phyloP scores from a whole-genome alignment of 2,113 vertebrate genomes.

The Amia ocellicauda region DNA sequence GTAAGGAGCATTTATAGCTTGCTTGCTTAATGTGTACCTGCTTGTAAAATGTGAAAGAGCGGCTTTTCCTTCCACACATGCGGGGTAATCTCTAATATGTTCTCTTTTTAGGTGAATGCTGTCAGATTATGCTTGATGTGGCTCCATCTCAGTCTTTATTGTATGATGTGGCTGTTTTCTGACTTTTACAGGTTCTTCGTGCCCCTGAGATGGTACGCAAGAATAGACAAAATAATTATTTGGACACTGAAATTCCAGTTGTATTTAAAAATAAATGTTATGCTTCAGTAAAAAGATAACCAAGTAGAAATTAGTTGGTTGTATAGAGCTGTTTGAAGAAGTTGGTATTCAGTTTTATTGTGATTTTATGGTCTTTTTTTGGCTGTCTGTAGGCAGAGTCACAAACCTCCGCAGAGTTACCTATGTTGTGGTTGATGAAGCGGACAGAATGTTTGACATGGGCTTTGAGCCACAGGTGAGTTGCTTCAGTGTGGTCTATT shows the following conservation, averaged over 20 bases:
- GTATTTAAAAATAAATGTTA: constrained; percentile 7
- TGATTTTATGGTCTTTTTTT: constrained; percentile 25
- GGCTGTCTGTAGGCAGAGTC: constrained; percentile 78
- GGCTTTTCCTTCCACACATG: constrained; percentile 92
- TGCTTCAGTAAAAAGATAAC: constrained; percentile 7
- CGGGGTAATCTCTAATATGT: constrained; percentile 99
- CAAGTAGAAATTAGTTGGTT: constrained; percentile 14
- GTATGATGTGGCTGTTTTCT: constrained; percentile 97
- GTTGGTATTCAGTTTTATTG: neutral
- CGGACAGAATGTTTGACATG: constrained; percentile 99
- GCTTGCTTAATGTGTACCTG: no score
- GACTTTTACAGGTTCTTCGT: constrained; percentile 95
- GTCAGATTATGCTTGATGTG: constrained; percentile 92
- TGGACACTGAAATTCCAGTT: constrained; percentile 7
- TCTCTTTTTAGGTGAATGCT: constrained; percentile 93
- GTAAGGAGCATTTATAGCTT: no score
- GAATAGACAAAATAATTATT: constrained; percentile 57
- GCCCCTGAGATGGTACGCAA: constrained; percentile 94
- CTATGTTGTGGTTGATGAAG: constrained; percentile 94
- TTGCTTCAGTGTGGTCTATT: neutral
- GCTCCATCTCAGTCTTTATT: constrained; percentile 91
- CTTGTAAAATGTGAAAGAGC: neutral
- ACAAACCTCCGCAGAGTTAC: constrained; percentile 93
- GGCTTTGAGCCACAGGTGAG: constrained; percentile 96
- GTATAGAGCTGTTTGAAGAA: constrained; percentile 16